These are phyloP conservation scores for Rousettus madagascariensis DNA, from an alignment of 2,797 vertebrate genomes.

Conservation along the genomic window DNA sequence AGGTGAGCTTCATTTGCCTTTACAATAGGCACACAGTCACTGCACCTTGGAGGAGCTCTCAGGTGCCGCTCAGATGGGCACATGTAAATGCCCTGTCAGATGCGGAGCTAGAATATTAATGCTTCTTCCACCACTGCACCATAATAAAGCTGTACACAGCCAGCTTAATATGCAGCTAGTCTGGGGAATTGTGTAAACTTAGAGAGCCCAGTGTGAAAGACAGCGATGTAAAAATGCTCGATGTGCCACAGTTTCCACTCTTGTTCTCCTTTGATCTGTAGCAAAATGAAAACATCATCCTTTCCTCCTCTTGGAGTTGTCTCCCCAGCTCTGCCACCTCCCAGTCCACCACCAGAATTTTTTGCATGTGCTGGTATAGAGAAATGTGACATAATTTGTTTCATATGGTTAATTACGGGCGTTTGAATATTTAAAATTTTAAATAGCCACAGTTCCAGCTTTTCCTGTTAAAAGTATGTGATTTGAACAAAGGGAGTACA, in stretches of 20 bases:
- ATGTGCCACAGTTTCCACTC: constrained; percentile 80
- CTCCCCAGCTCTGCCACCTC: constrained; percentile 67
- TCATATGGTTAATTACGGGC: constrained; percentile 74
- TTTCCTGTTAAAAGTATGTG: constrained; percentile 77
- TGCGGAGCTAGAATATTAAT: constrained; percentile 87
- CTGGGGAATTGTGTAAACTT: constrained; percentile 87
- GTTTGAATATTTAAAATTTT: constrained; percentile 76
- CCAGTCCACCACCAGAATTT: constrained; percentile 54
- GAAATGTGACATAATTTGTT: constrained; percentile 75
- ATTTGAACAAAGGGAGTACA: constrained; percentile 81
- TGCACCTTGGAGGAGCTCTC: constrained; percentile 89
- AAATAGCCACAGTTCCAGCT: constrained; percentile 77
- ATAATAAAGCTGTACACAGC: constrained; percentile 89
- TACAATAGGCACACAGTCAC: constrained; percentile 86
- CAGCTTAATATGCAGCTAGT: constrained; percentile 85
- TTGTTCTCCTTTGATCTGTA: constrained; percentile 81
- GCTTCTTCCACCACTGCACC: constrained; percentile 80
- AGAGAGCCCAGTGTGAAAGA: constrained; percentile 83
- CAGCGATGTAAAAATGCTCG: constrained; percentile 79
- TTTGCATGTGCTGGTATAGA: constrained; percentile 63
- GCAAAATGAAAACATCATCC: constrained; percentile 81
- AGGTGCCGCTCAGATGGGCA: constrained; percentile 90
- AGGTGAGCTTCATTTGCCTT: constrained; percentile 92
- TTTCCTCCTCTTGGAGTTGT: constrained; percentile 60
- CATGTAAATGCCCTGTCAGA: constrained; percentile 90